A percentile compares a stretch with the other conserved stretches of the same genome.
phyloP scores from a whole-genome alignment of 2,113 vertebrate genomes.

The Macroglossus sobrinus region DNA sequence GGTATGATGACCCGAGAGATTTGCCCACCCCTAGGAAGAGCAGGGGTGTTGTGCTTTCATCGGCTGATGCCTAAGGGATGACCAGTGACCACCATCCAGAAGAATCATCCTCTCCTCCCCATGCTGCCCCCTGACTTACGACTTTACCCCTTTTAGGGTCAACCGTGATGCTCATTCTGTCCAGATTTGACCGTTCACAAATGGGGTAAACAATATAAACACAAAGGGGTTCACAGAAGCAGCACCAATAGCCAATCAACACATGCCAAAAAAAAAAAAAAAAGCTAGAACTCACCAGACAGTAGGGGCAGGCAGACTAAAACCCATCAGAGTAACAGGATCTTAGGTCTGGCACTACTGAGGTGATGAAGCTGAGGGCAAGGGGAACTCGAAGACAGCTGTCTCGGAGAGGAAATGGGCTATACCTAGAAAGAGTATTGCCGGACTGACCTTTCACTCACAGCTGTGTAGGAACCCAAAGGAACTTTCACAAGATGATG shows the following conservation, averaged over 20 bases:
- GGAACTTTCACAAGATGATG: background rate
- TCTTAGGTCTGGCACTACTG: background rate
- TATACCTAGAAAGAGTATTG: background rate
- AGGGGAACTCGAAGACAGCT: background rate
- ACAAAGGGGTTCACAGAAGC: background rate
- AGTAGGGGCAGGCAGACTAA: too few species aligned
- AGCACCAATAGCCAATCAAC: too few species aligned
- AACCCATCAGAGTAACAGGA: background rate
- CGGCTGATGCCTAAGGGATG: background rate
- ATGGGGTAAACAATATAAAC: background rate
- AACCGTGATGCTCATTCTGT: background rate
- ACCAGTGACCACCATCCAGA: background rate
- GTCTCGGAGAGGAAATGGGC: background rate
- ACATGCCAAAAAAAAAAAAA: background rate
- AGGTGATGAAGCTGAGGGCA: background rate
- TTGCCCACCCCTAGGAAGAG: background rate
- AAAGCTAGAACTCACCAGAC: background rate
- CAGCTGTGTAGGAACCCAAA: background rate
- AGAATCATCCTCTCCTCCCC: background rate
- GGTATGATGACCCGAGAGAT: background rate
- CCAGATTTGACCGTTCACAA: background rate
- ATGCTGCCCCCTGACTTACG: background rate
- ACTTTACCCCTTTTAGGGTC: background rate
- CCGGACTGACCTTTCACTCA: background rate
- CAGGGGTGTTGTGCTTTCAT: rapidly evolving